Conservation (phyloP, 2,113 vertebrate genomes). For the Theristicus caerulescens region DNA sequence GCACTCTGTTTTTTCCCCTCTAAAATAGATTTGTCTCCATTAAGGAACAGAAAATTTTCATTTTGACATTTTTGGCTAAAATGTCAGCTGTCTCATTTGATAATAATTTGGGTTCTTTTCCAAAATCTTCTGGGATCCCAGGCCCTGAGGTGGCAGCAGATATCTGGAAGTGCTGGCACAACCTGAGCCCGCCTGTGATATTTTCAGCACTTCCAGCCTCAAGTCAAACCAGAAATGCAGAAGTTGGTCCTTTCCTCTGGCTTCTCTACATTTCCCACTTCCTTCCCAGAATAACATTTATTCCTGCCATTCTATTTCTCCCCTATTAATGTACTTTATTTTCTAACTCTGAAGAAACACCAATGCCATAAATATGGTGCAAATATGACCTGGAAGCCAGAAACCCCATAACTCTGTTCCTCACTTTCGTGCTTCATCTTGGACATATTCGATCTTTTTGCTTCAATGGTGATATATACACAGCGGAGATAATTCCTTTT, state of each 20-base stretch:
- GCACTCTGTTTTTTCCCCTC: background rate
- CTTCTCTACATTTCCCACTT: background rate
- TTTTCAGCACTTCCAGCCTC: background rate
- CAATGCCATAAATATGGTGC: background rate
- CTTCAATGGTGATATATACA: background rate
- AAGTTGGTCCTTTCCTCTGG: background rate
- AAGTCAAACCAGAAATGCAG: background rate
- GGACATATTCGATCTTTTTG: background rate
- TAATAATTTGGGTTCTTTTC: background rate
- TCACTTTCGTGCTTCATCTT: background rate
- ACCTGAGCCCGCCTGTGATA: background rate
- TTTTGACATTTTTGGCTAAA: background rate
- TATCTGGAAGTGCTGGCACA: background rate
- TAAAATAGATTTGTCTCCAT: background rate
- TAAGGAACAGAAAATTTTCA: background rate
- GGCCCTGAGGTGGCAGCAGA: background rate
- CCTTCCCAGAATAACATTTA: background rate
- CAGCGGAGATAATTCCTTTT: background rate
- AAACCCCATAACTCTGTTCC: background rate
- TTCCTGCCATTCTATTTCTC: background rate
- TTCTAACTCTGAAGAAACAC: background rate
- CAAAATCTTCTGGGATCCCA: background rate
- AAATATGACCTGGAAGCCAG: background rate
- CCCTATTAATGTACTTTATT: background rate
- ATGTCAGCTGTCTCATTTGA: background rate